These are phyloP conservation scores for Neostethus bicornis DNA, from an alignment of 2,797 vertebrate species.

Conservation along the genomic window DNA sequence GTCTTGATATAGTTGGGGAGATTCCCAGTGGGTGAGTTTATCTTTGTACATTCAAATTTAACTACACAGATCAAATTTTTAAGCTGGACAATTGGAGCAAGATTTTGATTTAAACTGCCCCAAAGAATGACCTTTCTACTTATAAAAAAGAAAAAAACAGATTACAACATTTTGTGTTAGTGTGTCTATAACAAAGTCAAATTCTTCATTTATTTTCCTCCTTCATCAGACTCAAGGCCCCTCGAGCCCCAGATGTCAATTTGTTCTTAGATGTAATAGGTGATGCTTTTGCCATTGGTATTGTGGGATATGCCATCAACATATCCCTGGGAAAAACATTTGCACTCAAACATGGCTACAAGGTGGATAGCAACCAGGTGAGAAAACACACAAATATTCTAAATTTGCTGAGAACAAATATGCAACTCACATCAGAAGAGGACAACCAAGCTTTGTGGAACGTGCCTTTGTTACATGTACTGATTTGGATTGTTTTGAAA, in stretches of 20 bases:
- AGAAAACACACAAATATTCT: constrained; percentile 18
- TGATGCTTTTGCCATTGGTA: constrained; percentile 89
- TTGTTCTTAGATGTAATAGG: constrained; percentile 81
- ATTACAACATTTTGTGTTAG: not conserved
- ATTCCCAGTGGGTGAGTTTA: constrained; percentile 89
- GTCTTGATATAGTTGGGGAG: constrained; percentile 84
- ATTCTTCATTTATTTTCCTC: not conserved
- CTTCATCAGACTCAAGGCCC: constrained; percentile 80
- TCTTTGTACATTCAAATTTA: constrained; percentile 2
- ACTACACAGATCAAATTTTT: not conserved
- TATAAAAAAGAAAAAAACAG: too few relatives aligned
- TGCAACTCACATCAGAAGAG: constrained; percentile 5
- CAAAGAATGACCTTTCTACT: too few relatives aligned
- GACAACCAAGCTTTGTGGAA: constrained; percentile 9
- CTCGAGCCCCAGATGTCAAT: constrained; percentile 68
- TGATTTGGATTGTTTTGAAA: not conserved
- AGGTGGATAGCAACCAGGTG: constrained; percentile 94
- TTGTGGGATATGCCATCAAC: constrained; percentile 91
- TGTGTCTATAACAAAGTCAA: not conserved
- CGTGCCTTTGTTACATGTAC: not conserved
- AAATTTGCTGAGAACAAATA: too few relatives aligned
- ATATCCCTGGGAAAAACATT: constrained; percentile 96
- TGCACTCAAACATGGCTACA: constrained; percentile 90
- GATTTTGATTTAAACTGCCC: too few relatives aligned
- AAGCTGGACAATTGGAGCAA: too few relatives aligned